A percentile compares a stretch with the other conserved stretches of the same genome.
Evolutionary conservation across 2,797 vertebrate genomes (phyloP).

Genomic region (Aplochiton taeniatus): DNA sequence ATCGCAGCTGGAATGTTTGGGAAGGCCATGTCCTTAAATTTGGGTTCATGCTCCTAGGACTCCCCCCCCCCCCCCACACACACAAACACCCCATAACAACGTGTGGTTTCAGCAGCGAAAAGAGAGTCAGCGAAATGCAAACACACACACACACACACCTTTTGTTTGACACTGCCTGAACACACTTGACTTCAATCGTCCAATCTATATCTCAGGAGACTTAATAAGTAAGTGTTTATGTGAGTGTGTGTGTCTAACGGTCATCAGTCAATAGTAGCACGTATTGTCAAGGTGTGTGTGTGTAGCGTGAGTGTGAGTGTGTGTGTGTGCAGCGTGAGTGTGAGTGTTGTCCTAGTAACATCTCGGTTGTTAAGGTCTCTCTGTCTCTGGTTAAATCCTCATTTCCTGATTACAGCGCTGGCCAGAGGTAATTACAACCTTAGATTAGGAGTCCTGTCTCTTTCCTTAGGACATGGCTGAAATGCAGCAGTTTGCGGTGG

Average conservation of each 20-base stretch:
- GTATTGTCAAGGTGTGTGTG: constrained; percentile 26
- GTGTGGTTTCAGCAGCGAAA: too few relatives aligned
- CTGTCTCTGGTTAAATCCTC: constrained; percentile 65
- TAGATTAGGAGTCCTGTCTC: constrained; percentile 72
- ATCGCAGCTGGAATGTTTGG: too few relatives aligned
- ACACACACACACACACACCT: constrained; percentile 20
- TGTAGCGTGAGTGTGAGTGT: neutral
- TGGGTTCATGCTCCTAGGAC: too few relatives aligned
- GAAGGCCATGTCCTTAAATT: too few relatives aligned
- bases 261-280: constrained; percentile 44
- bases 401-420: constrained; percentile 78
- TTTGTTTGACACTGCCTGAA: constrained; percentile 4
- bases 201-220: constrained; percentile 33
- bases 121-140: neutral
- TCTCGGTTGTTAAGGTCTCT: neutral
- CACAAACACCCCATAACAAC: too few relatives aligned
- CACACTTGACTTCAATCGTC: constrained; percentile 19
- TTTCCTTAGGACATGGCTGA: constrained; percentile 64
- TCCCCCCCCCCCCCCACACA: too few relatives aligned
- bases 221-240: constrained; percentile 38
- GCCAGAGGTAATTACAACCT: constrained; percentile 80
- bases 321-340: neutral
- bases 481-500: constrained; percentile 75
- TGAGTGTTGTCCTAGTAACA: neutral
- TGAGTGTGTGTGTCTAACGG: constrained; percentile 29